Conservation (phyloP, 2,797 vertebrate genomes). For the Ptychadena robeensis region DNA sequence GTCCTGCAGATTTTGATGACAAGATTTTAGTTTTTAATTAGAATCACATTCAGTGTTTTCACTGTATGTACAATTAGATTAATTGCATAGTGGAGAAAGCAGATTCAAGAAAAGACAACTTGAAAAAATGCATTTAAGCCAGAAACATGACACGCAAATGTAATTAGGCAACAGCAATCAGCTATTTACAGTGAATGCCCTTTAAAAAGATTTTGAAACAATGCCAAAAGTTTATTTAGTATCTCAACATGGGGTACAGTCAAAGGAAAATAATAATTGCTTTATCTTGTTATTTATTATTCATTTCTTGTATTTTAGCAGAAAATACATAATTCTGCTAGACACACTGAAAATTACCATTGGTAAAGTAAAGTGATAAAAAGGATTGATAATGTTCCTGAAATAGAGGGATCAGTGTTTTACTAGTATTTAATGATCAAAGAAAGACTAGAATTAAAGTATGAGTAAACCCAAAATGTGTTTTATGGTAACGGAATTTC, state of each 20-base stretch:
- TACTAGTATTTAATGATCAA: too few relatives aligned
- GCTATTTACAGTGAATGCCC: constrained; percentile 56
- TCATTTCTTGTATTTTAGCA: constrained; percentile 1
- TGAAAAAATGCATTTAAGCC: constrained; percentile 45
- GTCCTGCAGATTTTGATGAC: constrained; percentile 25
- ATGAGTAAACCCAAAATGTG: too few relatives aligned
- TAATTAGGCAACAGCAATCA: constrained; percentile 48
- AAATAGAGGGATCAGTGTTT: neutral
- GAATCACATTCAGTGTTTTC: constrained; percentile 30
- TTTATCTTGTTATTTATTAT: constrained; percentile 14
- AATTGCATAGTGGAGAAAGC: constrained; percentile 42
- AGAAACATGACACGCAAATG: constrained; percentile 44
- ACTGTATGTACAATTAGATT: constrained; percentile 50
- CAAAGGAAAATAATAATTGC: constrained; percentile 32
- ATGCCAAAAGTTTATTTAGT: constrained; percentile 42
- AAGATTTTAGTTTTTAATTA: constrained; percentile 52
- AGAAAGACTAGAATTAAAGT: too few relatives aligned
- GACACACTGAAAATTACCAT: neutral
- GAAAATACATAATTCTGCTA: neutral
- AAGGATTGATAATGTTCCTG: neutral
- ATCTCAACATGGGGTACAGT: constrained; percentile 4
- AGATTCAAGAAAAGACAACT: constrained; percentile 31
- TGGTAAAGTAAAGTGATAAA: neutral
- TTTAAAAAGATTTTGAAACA: constrained; percentile 50
- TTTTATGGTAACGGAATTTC: too few relatives aligned